Conservation (phyloP, 2,797 vertebrate species). For the Mus caroli region DNA sequence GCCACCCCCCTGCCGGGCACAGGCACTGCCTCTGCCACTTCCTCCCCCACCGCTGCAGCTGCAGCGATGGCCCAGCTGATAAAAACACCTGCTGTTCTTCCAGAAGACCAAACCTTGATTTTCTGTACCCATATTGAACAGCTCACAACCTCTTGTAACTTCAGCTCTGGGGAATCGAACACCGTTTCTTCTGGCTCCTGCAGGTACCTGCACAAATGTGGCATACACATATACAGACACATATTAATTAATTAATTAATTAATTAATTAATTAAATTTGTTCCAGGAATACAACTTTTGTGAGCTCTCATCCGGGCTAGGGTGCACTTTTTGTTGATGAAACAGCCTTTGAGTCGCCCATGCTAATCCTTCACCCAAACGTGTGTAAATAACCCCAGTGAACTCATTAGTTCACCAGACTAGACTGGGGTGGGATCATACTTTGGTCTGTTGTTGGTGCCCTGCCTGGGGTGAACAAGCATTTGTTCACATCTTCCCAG, state of each 20-base stretch:
- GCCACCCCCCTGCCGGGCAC: conserved; percentile 72
- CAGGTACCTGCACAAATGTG: background rate
- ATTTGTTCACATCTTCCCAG: background rate
- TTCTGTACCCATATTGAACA: background rate
- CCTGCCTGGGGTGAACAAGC: background rate
- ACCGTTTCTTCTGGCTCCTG: background rate
- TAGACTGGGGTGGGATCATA: too few relatives aligned
- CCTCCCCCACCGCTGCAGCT: conserved; percentile 80
- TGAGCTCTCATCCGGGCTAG: background rate
- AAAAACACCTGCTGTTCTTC: background rate
- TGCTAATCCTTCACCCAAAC: background rate
- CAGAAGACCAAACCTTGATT: background rate
- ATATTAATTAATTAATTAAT: background rate
- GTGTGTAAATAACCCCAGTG: background rate
- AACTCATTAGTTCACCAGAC: background rate
- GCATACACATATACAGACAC: background rate
- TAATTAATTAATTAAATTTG: background rate
- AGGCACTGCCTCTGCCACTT: conserved; percentile 53
- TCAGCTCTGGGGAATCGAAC: background rate
- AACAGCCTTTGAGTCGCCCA: background rate
- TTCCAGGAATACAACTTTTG: background rate
- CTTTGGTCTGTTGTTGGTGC: background rate
- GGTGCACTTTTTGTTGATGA: background rate
- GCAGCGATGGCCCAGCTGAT: conserved; percentile 50
- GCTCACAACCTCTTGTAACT: background rate